phyloP scores from a whole-genome alignment of 2,113 vertebrate species.

The Anarhynchus alexandrinus region DNA sequence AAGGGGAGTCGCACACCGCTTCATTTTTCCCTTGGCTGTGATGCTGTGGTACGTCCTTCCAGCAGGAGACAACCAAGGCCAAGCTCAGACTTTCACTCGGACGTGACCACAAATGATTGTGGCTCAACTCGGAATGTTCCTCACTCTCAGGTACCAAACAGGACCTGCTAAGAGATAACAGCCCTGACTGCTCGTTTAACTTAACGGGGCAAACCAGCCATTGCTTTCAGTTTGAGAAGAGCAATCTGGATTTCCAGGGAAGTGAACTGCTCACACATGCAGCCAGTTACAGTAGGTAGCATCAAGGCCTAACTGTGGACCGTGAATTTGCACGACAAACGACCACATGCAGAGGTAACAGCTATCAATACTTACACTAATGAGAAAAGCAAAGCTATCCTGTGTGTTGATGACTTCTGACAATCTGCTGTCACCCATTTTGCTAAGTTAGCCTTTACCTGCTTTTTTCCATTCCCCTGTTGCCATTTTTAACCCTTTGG shows the following conservation, averaged over 20 bases:
- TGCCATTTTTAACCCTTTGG: not conserved
- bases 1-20: fast-evolving
- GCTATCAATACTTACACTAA: not conserved
- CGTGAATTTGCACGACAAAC: fast-evolving
- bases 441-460: not conserved
- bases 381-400: not conserved
- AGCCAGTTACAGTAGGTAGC: not conserved
- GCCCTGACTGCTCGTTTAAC: not conserved
- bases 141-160: not conserved
- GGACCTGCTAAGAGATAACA: not conserved
- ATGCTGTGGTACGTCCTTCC: not conserved
- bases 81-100: not conserved
- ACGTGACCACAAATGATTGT: not conserved
- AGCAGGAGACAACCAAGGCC: not conserved
- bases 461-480: not conserved
- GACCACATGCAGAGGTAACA: fast-evolving
- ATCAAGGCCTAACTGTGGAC: fast-evolving
- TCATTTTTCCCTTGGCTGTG: not conserved
- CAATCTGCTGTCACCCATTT: not conserved
- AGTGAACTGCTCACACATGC: fast-evolving
- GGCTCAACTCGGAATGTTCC: not conserved
- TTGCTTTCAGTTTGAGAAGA: not conserved
- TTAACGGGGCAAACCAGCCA: not conserved
- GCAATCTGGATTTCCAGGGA: not conserved
- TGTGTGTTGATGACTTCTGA: not conserved